Evolutionary conservation across 2,113 vertebrate genomes (phyloP).

Genomic region (Vicugna pacos): DNA sequence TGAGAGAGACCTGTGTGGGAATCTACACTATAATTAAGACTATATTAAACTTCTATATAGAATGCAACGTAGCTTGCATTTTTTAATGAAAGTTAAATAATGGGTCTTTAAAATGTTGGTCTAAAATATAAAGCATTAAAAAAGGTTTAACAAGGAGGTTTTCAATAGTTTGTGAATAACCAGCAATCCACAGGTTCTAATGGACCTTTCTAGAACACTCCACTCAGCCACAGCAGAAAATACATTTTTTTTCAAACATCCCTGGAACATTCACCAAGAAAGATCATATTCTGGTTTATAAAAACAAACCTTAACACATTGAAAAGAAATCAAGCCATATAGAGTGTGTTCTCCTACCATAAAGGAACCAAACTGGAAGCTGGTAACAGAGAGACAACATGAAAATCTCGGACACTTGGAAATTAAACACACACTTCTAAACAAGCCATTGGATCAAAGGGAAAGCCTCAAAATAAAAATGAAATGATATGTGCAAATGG

Average conservation of each 20-base stretch:
- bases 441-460: not conserved
- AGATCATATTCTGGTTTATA: not conserved
- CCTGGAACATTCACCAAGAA: not conserved
- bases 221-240: not conserved
- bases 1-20: not conserved
- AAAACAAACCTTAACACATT: not conserved
- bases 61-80: not conserved
- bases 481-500: not conserved
- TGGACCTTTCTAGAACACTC: not conserved
- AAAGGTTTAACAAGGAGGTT: not conserved
- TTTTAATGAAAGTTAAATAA: not conserved
- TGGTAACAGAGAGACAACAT: not conserved
- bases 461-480: not conserved
- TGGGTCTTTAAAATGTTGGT: not conserved
- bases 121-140: not conserved
- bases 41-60: not conserved
- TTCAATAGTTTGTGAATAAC: not conserved
- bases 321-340: not conserved
- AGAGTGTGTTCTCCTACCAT: not conserved
- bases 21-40: not conserved
- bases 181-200: not conserved
- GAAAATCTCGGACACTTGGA: not conserved
- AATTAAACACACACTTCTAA: not conserved
- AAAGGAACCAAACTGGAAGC: not conserved
- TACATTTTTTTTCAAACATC: not conserved